Evolutionary conservation across 2,797 vertebrate species (phyloP), one percentile per base, ranked within the genome.

Genomic region (Nasua narica): DNA sequence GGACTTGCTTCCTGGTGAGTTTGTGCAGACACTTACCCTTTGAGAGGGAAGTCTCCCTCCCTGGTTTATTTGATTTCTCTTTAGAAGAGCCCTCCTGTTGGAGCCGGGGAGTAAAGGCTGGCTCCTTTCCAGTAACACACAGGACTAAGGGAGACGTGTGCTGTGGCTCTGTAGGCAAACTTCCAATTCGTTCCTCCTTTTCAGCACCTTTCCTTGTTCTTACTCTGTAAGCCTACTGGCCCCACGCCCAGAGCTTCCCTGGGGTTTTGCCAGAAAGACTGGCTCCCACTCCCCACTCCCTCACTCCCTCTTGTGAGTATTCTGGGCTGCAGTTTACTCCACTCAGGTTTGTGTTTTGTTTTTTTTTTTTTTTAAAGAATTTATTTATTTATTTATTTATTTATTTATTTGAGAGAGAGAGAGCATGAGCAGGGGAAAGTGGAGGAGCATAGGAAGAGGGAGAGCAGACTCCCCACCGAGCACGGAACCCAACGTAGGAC

Each of bases 201-300:
- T 48, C 81, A 46, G 48, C 35, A 40, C 46, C 48, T 90, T 90
- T 23, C 21, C 56, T 82, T 67, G 5, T 70, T 88, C 70, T 83
- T 50, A 23, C 9, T 78, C 52, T 84, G n/a, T 37, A n/a, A 79
- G 37, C 16, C 77, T 6, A 0, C 14, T 50, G 88, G 54, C 85
- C 32, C 52, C 23, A 54, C 67, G 78, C 82, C 85, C 91, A 81
- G 65, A 56, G 40, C 32, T 77, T 62, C n/a, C 40, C 18, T 65
- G 92, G 86, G 46, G 19, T 52, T 67, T 87, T 91, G 52, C 76
- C 70, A 58, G 87, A n/a, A 89, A 54, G 32, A 46, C 0, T 48
- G 19, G 23, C 35, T 52, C 27, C 72, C 14, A 1, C 4, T 16
- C 62, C 18, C 5, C 35, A 40, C 35, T 32, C 62, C 7, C 18